Evolutionary conservation across 2,113 vertebrate species (phyloP).

Genomic region (Sorex araneus): DNA sequence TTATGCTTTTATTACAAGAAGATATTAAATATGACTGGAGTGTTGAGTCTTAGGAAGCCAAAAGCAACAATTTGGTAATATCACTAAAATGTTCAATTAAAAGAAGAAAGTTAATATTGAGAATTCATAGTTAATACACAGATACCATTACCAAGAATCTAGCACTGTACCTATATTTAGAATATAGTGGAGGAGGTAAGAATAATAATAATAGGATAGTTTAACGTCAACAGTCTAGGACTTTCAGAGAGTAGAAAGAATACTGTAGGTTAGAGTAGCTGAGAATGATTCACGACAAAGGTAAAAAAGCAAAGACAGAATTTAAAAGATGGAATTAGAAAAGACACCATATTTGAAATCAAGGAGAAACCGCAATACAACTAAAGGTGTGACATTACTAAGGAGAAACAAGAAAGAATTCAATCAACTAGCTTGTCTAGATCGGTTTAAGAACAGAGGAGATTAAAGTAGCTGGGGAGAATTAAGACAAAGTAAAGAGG

Average conservation of each 20-base stretch:
- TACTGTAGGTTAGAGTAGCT: neutral
- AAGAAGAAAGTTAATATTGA: constrained; percentile 1
- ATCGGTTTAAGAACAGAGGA: neutral
- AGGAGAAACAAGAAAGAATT: neutral
- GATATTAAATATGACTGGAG: constrained; percentile 34
- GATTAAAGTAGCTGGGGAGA: neutral
- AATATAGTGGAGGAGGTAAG: neutral
- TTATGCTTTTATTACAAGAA: constrained; percentile 21
- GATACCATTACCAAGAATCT: neutral
- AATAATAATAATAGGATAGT: constrained; percentile 3
- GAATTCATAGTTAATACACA: neutral
- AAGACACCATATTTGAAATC: neutral
- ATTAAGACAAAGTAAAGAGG: neutral
- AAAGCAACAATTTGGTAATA: constrained; percentile 31
- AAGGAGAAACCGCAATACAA: neutral
- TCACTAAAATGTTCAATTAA: neutral
- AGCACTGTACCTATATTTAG: constrained; percentile 39
- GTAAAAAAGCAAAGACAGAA: neutral
- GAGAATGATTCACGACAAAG: neutral
- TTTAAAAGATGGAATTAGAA: constrained; percentile 40
- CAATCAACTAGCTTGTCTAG: neutral
- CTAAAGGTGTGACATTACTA: neutral
- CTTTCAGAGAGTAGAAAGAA: constrained; percentile 24
- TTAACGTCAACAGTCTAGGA: constrained; percentile 9
- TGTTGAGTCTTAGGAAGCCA: constrained; percentile 18